A percentile compares a stretch with the other conserved stretches of the same genome.
These are phyloP conservation scores for Chironomus striatipennis DNA, from an alignment of 1,140 invertebrate species.

Conservation along the genomic window DNA sequence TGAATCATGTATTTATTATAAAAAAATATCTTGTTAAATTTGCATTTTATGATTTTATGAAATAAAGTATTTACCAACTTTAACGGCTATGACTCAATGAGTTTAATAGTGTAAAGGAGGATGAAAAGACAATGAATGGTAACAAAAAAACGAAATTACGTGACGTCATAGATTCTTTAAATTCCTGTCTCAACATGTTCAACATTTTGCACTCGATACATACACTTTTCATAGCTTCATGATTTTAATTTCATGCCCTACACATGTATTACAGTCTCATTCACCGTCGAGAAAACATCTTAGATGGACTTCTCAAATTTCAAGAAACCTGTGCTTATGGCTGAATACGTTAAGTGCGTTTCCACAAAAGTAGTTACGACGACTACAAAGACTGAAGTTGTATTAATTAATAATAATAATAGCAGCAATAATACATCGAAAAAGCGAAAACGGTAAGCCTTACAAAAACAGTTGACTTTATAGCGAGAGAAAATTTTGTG, in stretches of 20 bases:
- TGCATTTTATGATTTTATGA: no score
- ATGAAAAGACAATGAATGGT: no score
- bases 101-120: no score
- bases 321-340: background rate
- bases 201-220: background rate
- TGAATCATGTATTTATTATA: no score
- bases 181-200: slow-evolving; percentile 1
- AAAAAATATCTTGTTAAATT: no score
- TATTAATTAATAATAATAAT: background rate
- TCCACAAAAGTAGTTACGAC: background rate
- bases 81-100: no score
- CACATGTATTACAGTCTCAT: background rate
- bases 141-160: background rate
- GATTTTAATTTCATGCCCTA: background rate
- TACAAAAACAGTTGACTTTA: background rate
- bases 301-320: background rate
- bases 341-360: background rate
- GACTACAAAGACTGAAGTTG: background rate
- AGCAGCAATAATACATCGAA: background rate
- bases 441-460: background rate
- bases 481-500: no score
- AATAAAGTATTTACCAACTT: no score
- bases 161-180: background rate
- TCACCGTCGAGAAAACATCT: background rate
- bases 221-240: background rate